These are phyloP conservation scores for Meloidogyne hapla DNA, from an alignment of 1,140 invertebrate species.

Conservation along the genomic window DNA sequence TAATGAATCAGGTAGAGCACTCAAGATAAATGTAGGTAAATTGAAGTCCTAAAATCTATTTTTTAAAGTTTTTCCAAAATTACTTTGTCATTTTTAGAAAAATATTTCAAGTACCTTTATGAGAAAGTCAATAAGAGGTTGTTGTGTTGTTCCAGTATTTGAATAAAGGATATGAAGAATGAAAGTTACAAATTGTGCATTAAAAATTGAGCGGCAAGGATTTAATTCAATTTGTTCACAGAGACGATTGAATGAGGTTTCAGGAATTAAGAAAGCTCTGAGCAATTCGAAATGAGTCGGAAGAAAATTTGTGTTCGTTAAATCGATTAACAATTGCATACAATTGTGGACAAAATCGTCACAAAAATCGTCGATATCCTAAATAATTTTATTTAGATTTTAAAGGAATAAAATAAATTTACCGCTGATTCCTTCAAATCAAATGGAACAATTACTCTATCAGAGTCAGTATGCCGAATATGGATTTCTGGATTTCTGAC, in stretches of 20 bases:
- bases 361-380: constrained; percentile 21
- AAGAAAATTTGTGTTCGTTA: constrained; percentile 41
- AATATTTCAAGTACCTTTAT: constrained; percentile 32
- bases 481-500: constrained; percentile 1
- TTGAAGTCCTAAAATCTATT: constrained; percentile 38
- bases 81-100: too few relatives aligned
- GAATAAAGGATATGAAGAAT: constrained; percentile 38
- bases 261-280: constrained; percentile 18
- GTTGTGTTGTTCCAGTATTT: constrained; percentile 26
- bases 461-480: neutral
- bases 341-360: constrained; percentile 27
- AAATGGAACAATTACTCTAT: neutral
- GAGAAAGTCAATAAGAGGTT: constrained; percentile 40
- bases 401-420: neutral
- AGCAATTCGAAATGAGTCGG: constrained; percentile 38
- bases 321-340: constrained; percentile 40
- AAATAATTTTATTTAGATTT: neutral
- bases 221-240: constrained; percentile 30
- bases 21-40: constrained; percentile 27
- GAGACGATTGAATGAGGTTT: constrained; percentile 18
- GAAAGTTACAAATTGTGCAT: constrained; percentile 32
- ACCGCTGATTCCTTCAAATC: neutral
- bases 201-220: constrained; percentile 34
- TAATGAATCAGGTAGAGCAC: constrained; percentile 17
- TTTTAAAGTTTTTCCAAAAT: neutral